phyloP scores from a whole-genome alignment of 2,888 invertebrate species.

The Maniola hyperantus region DNA sequence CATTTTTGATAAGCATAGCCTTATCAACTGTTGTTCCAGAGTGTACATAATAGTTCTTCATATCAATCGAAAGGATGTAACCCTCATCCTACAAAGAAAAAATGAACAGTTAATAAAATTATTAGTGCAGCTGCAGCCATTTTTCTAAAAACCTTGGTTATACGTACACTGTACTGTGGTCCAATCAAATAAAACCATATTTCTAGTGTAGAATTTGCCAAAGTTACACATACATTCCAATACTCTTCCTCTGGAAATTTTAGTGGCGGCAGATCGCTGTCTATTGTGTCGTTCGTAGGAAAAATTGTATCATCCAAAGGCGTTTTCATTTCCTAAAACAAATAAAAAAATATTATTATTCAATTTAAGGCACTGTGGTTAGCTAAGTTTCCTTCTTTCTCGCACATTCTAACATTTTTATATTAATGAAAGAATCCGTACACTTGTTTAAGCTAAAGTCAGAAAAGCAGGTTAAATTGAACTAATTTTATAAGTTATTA shows the following conservation, averaged over 20 bases:
- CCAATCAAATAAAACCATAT: constrained; percentile 87
- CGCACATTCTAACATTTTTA: too few relatives aligned
- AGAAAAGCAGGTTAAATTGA: too few relatives aligned
- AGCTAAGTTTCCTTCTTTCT: too few relatives aligned
- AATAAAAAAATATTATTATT: constrained; percentile 5
- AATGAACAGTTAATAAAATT: not conserved
- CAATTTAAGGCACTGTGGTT: too few relatives aligned
- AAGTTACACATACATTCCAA: constrained; percentile 85
- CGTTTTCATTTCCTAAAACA: constrained; percentile 43
- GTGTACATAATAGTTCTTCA: constrained; percentile 73
- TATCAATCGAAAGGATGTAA: constrained; percentile 75
- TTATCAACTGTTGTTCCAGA: constrained; percentile 70
- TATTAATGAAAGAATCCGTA: too few relatives aligned
- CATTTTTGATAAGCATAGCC: constrained; percentile 69
- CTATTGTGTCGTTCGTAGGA: constrained; percentile 57
- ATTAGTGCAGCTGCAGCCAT: not conserved
- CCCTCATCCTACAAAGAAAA: constrained; percentile 65
- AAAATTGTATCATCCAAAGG: constrained; percentile 44
- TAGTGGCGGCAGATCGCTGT: constrained; percentile 70
- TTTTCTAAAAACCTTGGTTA: not conserved
- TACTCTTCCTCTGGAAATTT: constrained; percentile 73
- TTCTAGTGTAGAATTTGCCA: constrained; percentile 83
- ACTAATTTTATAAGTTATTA: too few relatives aligned
- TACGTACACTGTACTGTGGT: constrained; percentile 84
- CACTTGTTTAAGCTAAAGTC: too few relatives aligned